Evolutionary conservation across 2,113 vertebrate genomes (phyloP), one percentile per base, ranked within the genome.

Genomic region (Otocyon megalotis): DNA sequence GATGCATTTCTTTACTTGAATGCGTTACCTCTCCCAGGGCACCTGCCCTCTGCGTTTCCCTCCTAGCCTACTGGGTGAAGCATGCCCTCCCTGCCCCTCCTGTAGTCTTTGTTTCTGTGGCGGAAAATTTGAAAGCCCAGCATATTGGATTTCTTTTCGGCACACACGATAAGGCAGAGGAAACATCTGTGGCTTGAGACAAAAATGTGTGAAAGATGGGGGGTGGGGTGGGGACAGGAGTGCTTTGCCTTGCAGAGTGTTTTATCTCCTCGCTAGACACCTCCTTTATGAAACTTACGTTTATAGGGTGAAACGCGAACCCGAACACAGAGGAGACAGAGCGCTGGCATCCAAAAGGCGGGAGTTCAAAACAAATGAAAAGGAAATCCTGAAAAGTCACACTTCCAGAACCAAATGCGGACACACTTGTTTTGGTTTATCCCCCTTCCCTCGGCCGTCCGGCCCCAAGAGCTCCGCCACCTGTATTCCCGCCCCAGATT

Each of bases 201-300:
- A 94, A 98, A 98, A 98, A 96, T 32, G 94, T 98, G 96, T 96
- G 97, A 98, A 98, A 97, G 77, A 14, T 95, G 95, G 96, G 80
- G 96, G 5, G 2, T 6, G 8, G 50, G 37, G 87, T 11, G 94
- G 96, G 97, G 90, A 96, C 88, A 87, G 77, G 54, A 0, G 0
- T 8, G 4, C 69, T 88, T 92, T 71, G 62, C 72, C 96, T 97
- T 85, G 65, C 87, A 95, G 93, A 90, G 82, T 81, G 67, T 98
- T 98, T 96, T 97, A 97, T 98, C 98, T 98, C 97, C 93, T 97
- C 92, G 69, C 94, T 97, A 97, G 98, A 97, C 97, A 97, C 93
- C 30, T 93, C 92, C 97, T 99, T 98, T 98, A 98, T 99, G 98
- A 98, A 98, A 98, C 98, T 98, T 97, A 98, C 98, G 98, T 98